These are phyloP conservation scores for Ctenoplectra terminalis DNA, from an alignment of 1,140 invertebrate species.

Conservation along the genomic window DNA sequence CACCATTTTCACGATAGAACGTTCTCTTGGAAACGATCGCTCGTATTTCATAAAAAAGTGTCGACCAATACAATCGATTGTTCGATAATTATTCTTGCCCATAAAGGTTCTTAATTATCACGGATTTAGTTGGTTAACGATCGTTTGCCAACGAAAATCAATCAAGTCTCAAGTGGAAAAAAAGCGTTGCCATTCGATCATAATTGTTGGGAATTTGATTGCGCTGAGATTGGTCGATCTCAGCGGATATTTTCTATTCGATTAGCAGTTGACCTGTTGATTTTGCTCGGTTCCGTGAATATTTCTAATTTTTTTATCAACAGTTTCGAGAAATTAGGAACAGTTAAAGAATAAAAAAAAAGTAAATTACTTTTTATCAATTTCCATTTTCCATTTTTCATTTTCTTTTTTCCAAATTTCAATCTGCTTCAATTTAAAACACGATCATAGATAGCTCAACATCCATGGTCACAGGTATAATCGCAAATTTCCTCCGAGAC, in stretches of 20 bases:
- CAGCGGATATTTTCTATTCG: not conserved
- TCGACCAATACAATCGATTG: not conserved
- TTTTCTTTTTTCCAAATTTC: too few relatives aligned
- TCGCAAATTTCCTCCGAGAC: not conserved
- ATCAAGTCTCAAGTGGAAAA: not conserved
- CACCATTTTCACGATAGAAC: not conserved
- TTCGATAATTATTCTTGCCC: not conserved
- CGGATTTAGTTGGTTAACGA: conserved; percentile 13
- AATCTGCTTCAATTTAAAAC: not conserved
- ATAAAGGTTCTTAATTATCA: conserved; percentile 15
- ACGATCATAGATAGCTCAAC: too few relatives aligned
- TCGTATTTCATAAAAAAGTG: not conserved
- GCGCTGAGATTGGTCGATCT: not conserved
- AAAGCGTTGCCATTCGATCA: not conserved
- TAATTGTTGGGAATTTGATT: not conserved
- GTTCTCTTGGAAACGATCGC: not conserved
- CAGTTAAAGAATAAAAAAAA: not conserved
- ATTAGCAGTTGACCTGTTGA: not conserved
- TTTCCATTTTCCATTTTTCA: too few relatives aligned
- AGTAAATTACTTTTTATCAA: too few relatives aligned
- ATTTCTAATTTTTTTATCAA: not conserved
- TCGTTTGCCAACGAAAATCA: not conserved
- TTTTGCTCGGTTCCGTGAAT: not conserved
- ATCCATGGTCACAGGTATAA: too few relatives aligned
- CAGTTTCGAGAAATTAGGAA: not conserved